Base-by-base conservation (phyloP, 2,797 vertebrate genomes). In the Xiphophorus birchmanni region DNA sequence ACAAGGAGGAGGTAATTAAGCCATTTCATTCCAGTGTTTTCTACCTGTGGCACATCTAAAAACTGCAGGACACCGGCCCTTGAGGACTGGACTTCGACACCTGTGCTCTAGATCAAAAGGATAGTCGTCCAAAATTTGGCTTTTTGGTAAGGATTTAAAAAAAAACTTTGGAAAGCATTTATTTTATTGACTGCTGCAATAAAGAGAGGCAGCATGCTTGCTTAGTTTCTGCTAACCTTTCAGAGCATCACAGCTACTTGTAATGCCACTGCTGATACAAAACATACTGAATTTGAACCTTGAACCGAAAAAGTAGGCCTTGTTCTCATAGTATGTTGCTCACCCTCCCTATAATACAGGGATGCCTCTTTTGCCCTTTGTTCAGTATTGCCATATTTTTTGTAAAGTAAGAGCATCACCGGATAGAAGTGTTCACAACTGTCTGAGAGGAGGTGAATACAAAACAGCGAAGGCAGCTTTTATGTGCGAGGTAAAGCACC, bases 271-370 rank as follows among this genome's bases (percentile, higher is more conserved):
- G n/a, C 71, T 44, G 52, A 79, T 50, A 42, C 54, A 73, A 56
- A n/a, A 52, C 73, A 45, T 23, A n/a, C 29, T 56, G 42, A 75
- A n/a, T 72, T 60, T 77, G 80, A 86, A 56, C 72, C 76, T 79
- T 60, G 75, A 81, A 83, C 74, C 77, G 80, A 67, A 71, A 48
- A 74, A 75, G 23, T 72, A 81, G 81, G 63, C 58, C 40, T 63
- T 75, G 78, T 83, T 50, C 56, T 73, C 81, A 74, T 73, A 10
- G n/a, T 50, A 8, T 5, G 63, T 1, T 60, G 71, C 35, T n/a
- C 81, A 48, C n/a, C 26, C 69, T 69, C 37, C 18, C 26, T 73
- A 10, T 48, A 47, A 47, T 47, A 18, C 26, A 73, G 71, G n/a
- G 47, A 73, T 32, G n/a, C 17, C 15, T 69, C 29, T 26, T 67